Percentiles rank a stretch among this genome's conserved stretches.
Conservation (phyloP, 2,797 vertebrate genomes). For the Ataeniobius toweri region DNA sequence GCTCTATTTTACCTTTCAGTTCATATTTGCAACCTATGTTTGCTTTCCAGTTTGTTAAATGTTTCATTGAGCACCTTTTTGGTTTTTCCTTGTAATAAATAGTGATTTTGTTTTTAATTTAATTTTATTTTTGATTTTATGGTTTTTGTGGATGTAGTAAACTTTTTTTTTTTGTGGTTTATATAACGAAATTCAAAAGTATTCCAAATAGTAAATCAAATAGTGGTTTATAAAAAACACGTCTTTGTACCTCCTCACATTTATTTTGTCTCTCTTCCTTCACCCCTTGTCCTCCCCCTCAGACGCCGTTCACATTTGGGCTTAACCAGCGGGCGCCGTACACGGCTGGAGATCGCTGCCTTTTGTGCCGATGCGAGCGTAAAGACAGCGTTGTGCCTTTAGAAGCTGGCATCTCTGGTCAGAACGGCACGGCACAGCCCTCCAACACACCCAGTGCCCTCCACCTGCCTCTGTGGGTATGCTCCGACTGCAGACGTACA, state of each 20-base stretch:
- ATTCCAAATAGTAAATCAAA: no score
- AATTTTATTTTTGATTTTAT: background rate
- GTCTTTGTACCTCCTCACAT: background rate
- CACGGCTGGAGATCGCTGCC: slow-evolving; percentile 92
- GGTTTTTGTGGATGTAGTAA: background rate
- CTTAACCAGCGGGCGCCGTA: slow-evolving; percentile 93
- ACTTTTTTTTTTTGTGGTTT: background rate
- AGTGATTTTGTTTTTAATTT: background rate
- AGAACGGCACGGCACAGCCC: slow-evolving; percentile 85
- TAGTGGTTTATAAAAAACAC: background rate
- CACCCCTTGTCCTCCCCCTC: slow-evolving; percentile 16
- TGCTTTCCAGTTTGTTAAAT: background rate
- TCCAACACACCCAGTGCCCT: slow-evolving; percentile 87
- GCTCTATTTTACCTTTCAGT: background rate
- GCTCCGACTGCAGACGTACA: slow-evolving; percentile 92
- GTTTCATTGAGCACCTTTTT: background rate
- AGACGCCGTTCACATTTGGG: slow-evolving; percentile 97
- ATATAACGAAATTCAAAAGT: background rate
- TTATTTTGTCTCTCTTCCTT: background rate
- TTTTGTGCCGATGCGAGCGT: slow-evolving; percentile 93
- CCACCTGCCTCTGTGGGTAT: slow-evolving; percentile 96
- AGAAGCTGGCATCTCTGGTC: slow-evolving; percentile 83
- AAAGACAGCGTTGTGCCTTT: slow-evolving; percentile 85
- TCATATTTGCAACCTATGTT: background rate
- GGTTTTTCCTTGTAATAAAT: background rate